These are phyloP conservation scores for Drosophila chauvacae DNA, from an alignment of 1,140 invertebrate genomes.

Conservation along the genomic window DNA sequence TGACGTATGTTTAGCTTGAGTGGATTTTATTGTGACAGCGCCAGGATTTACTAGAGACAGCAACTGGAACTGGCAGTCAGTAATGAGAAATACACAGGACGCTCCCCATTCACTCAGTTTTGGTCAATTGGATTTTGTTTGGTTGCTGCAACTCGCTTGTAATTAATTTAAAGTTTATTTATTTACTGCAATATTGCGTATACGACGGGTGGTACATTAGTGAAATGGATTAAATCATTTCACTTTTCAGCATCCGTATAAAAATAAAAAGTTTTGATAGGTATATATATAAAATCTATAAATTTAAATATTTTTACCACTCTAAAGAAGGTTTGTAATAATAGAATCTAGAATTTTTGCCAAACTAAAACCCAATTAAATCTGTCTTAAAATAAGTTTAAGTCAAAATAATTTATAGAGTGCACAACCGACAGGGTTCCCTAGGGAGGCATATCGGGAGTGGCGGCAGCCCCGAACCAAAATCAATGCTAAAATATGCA, in stretches of 20 bases:
- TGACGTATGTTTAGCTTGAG: conserved; percentile 82
- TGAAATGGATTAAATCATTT: too few species aligned
- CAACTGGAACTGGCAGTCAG: conserved; percentile 73
- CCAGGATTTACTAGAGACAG: conserved; percentile 75
- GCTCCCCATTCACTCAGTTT: background rate
- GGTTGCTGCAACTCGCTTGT: conserved; percentile 61
- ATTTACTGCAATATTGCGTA: conserved; percentile 9
- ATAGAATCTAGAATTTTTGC: too few species aligned
- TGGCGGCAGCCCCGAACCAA: conserved; percentile 12
- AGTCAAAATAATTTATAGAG: conserved; percentile 64
- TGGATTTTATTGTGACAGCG: conserved; percentile 83
- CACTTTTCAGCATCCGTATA: too few species aligned
- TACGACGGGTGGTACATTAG: background rate
- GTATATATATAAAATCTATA: too few species aligned
- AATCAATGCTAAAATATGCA: conserved; percentile 84
- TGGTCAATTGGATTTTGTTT: conserved; percentile 41
- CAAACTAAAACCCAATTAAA: background rate
- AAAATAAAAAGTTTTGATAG: too few species aligned
- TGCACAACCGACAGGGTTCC: conserved; percentile 65
- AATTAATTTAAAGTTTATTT: conserved; percentile 64
- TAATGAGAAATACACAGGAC: conserved; percentile 60
- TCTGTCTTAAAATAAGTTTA: conserved; percentile 13
- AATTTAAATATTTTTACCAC: background rate
- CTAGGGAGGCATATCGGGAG: conserved; percentile 1
- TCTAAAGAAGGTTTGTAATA: background rate